Conservation (phyloP, 2,113 vertebrate genomes). For the Falcunculus frontatus region DNA sequence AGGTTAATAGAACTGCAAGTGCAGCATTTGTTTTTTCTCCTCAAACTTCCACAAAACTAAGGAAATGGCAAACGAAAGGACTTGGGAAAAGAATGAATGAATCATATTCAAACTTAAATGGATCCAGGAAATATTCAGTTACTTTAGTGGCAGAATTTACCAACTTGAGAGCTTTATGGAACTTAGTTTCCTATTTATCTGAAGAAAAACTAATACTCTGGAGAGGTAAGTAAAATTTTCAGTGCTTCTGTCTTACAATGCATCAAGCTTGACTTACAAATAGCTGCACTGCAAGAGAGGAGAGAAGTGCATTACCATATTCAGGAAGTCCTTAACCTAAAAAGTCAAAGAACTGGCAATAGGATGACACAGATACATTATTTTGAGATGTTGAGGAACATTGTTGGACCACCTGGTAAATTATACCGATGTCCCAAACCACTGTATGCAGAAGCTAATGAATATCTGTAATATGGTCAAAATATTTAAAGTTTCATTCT, state of each 20-base stretch:
- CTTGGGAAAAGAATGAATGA: neutral
- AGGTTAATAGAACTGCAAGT: neutral
- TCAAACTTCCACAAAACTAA: neutral
- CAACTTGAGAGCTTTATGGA: neutral
- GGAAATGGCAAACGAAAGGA: neutral
- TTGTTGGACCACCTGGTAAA: neutral
- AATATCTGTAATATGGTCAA: neutral
- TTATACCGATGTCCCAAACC: neutral
- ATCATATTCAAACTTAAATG: neutral
- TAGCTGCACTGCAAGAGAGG: neutral
- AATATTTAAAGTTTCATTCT: neutral
- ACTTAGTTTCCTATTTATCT: conserved; percentile 9
- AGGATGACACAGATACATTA: neutral
- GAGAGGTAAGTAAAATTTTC: neutral
- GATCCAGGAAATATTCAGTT: neutral
- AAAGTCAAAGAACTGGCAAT: neutral
- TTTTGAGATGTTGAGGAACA: neutral
- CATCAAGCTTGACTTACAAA: neutral
- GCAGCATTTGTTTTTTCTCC: neutral
- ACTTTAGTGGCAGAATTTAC: neutral
- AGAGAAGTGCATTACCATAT: neutral
- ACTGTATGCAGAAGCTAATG: neutral
- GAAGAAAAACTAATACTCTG: neutral
- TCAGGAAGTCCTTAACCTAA: neutral
- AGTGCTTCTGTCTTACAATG: neutral